Evolutionary conservation across 2,888 invertebrate genomes (phyloP).

Genomic region (Pollenia angustigena): DNA sequence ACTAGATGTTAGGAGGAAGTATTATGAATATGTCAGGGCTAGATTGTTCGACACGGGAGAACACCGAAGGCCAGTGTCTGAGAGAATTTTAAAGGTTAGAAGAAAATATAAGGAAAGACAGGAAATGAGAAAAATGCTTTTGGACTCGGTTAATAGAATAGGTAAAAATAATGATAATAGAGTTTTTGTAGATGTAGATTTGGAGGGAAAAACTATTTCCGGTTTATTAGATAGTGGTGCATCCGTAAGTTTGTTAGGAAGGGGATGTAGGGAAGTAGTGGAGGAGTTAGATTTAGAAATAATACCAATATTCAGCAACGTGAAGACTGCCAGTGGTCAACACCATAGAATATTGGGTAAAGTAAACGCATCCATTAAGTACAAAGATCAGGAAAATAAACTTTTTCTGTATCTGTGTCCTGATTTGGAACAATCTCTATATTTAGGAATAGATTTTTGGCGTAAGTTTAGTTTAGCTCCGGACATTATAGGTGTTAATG

Average conservation of each 20-base stretch:
- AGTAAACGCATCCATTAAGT: not conserved
- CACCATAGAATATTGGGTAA: not conserved
- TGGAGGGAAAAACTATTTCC: not conserved
- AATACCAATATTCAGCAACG: too few relatives aligned
- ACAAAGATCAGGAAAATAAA: slow-evolving; percentile 1
- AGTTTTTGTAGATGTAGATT: not conserved
- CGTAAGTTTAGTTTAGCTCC: too few relatives aligned
- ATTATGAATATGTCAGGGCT: not conserved
- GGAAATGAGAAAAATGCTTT: not conserved
- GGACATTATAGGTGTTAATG: too few relatives aligned
- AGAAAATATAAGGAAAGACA: too few relatives aligned
- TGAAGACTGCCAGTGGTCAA: not conserved
- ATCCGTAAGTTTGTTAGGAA: not conserved
- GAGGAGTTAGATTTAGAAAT: not conserved
- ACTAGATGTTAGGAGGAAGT: not conserved
- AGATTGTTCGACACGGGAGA: not conserved
- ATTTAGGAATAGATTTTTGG: too few relatives aligned
- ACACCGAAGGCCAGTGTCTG: not conserved
- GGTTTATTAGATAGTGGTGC: not conserved
- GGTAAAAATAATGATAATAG: not conserved
- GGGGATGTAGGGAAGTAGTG: not conserved
- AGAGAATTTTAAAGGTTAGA: not conserved
- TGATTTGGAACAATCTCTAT: not conserved
- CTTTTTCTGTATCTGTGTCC: not conserved
- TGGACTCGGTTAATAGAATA: not conserved